A percentile compares a stretch with the other conserved stretches of the same genome.
Conservation (phyloP, 1,140 invertebrate species). For the Eriocheir sinensis region DNA sequence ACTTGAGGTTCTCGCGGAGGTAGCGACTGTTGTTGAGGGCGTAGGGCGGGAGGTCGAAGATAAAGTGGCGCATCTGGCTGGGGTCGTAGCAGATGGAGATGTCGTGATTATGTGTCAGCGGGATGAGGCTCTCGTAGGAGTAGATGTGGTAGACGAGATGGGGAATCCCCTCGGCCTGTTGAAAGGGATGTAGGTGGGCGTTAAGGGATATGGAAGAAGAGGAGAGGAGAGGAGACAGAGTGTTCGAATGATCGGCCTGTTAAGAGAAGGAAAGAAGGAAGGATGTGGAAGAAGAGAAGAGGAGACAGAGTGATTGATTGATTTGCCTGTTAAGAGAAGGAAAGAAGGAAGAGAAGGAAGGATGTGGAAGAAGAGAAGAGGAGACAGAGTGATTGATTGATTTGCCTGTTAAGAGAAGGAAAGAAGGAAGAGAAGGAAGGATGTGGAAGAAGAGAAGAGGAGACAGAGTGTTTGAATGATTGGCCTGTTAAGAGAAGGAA, state of each 20-base stretch:
- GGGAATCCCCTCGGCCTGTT: conserved; percentile 9
- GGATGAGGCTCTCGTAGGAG: conserved; percentile 44
- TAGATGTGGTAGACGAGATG: conserved; percentile 61
- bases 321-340: too few relatives aligned
- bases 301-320: too few relatives aligned
- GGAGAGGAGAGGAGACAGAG: too few relatives aligned
- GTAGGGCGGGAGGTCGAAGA: conserved; percentile 46
- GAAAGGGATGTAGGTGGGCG: too few relatives aligned
- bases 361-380: neutral
- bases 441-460: too few relatives aligned
- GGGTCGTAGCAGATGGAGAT: conserved; percentile 47
- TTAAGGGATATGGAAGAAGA: neutral
- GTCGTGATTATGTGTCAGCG: conserved; percentile 56
- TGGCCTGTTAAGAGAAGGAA: neutral
- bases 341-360: neutral
- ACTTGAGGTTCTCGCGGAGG: conserved; percentile 58
- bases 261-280: too few relatives aligned
- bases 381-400: neutral
- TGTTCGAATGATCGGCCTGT: too few relatives aligned
- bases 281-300: too few relatives aligned
- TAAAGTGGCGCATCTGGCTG: conserved; percentile 60
- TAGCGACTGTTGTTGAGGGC: neutral
- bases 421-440: too few relatives aligned
- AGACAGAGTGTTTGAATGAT: too few relatives aligned
- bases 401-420: too few relatives aligned